A percentile compares a stretch with the other conserved stretches of the same genome.
These are phyloP conservation scores for Rhineura floridana DNA, from an alignment of 2,113 vertebrate species.

Conservation along the genomic window DNA sequence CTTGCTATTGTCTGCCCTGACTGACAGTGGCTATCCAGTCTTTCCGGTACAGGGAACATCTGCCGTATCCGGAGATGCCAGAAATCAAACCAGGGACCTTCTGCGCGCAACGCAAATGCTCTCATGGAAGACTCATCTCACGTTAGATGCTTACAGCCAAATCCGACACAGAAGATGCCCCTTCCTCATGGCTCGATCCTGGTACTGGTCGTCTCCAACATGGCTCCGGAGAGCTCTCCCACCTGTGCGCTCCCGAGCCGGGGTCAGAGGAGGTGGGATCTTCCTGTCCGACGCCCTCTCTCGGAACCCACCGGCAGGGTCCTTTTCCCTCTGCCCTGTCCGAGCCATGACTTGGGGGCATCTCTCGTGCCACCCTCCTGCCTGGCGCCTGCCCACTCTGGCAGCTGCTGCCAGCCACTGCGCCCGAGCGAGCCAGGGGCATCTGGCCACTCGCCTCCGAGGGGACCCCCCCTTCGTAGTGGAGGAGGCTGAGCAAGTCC, in stretches of 20 bases:
- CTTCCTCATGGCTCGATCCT: rapidly evolving
- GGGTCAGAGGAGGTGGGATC: background rate
- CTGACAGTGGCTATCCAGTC: too few relatives aligned
- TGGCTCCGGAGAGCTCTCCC: constrained; percentile 67
- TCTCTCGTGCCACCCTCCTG: background rate
- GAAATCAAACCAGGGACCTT: too few relatives aligned
- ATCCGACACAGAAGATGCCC: background rate
- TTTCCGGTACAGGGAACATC: too few relatives aligned
- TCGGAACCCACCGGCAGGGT: constrained; percentile 24
- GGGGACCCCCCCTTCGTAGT: constrained; percentile 65
- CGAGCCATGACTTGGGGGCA: background rate
- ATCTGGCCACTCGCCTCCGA: rapidly evolving
- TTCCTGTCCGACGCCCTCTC: constrained; percentile 1
- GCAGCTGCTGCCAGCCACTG: constrained; percentile 8
- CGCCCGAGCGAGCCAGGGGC: constrained; percentile 8
- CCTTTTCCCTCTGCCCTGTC: constrained; percentile 59
- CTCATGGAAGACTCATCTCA: too few relatives aligned
- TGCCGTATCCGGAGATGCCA: too few relatives aligned
- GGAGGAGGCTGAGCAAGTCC: constrained; percentile 83
- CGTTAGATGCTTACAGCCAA: constrained; percentile 46
- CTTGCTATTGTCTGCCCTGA: too few relatives aligned
- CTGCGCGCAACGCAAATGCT: too few relatives aligned
- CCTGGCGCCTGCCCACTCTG: constrained; percentile 14
- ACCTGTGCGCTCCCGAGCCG: constrained; percentile 51
- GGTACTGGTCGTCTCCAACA: constrained; percentile 64